A percentile compares a stretch with the other conserved stretches of the same genome.
These are phyloP conservation scores for Drosophila merina DNA, from an alignment of 2,888 invertebrate genomes.

Conservation along the genomic window DNA sequence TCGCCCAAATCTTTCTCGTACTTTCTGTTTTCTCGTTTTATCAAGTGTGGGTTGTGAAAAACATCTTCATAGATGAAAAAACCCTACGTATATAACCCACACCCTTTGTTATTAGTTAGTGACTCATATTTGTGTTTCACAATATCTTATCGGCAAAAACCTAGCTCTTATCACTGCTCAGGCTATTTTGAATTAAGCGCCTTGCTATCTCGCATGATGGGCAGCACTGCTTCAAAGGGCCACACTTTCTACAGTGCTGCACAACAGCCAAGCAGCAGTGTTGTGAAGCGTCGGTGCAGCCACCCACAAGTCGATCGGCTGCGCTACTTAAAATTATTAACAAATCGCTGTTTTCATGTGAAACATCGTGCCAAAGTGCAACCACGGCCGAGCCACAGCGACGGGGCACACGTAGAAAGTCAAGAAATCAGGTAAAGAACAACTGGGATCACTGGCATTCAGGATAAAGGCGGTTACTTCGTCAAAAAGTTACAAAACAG, in stretches of 20 bases:
- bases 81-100: neutral
- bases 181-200: neutral
- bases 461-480: constrained; percentile 21
- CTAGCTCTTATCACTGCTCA: neutral
- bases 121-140: constrained; percentile 1
- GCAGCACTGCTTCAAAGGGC: neutral
- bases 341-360: constrained; percentile 26
- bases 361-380: constrained; percentile 23
- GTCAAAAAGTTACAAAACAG: constrained; percentile 25
- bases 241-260: neutral
- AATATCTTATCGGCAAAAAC: neutral
- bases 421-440: constrained; percentile 14
- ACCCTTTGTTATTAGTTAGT: neutral
- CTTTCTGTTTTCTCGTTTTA: neutral
- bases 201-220: neutral
- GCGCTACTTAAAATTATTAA: constrained; percentile 27
- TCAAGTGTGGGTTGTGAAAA: neutral
- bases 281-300: constrained; percentile 1
- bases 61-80: no score
- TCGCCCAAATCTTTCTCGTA: neutral
- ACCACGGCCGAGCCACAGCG: constrained; percentile 6
- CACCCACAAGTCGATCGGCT: constrained; percentile 3
- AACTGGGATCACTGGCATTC: constrained; percentile 1
- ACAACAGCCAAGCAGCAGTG: neutral
- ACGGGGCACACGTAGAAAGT: neutral